Base-by-base conservation (phyloP, 2,113 vertebrate genomes). In the Dendrocopos noguchii region DNA sequence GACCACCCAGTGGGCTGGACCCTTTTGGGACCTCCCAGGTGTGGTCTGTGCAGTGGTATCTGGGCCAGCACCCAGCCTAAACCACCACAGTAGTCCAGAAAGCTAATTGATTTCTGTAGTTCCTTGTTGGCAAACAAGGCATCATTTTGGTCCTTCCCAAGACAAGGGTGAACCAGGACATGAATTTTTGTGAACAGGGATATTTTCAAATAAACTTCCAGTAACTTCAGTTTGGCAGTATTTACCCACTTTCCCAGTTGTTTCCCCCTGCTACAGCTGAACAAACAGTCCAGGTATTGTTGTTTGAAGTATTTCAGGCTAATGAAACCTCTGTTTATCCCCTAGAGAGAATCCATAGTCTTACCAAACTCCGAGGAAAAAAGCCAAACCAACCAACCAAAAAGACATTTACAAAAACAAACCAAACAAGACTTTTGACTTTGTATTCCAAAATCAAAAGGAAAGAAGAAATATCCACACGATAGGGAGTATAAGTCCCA, bases 51-150 rank as follows among this genome's bases (percentile, higher is more conserved):
- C n/a, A n/a, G n/a, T n/a, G n/a, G n/a, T n/a, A n/a, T n/a, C n/a
- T n/a, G n/a, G n/a, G n/a, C n/a, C n/a, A n/a, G n/a, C n/a, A n/a
- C n/a, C n/a, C n/a, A n/a, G n/a, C n/a, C n/a, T n/a, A n/a, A n/a
- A n/a, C n/a, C n/a, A n/a, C n/a, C n/a, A n/a, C n/a, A n/a, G n/a
- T n/a, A n/a, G 27, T 27, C 55, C 3, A 15, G 75, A 72, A 70
- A 88, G 20, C 39, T 91, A 87, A 95, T 84, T 95, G 91, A 91
- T 94, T 81, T 92, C 71, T 84, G 44, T 73, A 91, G 53, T 53
- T 93, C 53, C 61, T 90, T 34, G 42, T 70, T 57, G 31, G 66
- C 68, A 91, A 91, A 88, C 7, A 67, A 63, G 15, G 52, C 28
- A 77, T 66, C 0, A 0, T 19, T 60, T 36, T 36, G 36, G 47